A percentile compares a stretch with the other conserved stretches of the same genome.
Conservation (phyloP, 2,888 invertebrate genomes). For the Kryphioiulus occultus region DNA sequence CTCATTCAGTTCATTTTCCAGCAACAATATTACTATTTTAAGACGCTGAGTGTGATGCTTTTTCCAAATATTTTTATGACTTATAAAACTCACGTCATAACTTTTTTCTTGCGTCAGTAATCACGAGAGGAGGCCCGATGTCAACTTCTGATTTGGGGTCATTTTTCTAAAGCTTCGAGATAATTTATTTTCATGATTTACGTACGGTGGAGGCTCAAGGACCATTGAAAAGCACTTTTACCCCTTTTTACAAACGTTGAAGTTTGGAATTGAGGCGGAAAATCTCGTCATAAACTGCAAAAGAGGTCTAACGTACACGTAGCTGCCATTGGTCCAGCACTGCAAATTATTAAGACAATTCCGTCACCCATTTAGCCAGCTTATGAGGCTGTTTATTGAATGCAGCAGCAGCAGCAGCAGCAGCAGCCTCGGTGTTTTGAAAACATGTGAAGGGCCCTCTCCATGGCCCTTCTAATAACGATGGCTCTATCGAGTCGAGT, state of each 20-base stretch:
- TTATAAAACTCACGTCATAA: no score
- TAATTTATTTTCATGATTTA: neutral
- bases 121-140: neutral
- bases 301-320: neutral
- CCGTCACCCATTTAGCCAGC: neutral
- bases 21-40: no score
- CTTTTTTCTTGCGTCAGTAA: neutral
- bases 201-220: neutral
- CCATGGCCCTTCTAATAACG: neutral
- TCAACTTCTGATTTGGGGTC: neutral
- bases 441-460: conserved; percentile 38
- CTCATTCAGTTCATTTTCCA: no score
- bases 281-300: neutral
- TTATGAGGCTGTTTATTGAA: conserved; percentile 45
- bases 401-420: conserved; percentile 15
- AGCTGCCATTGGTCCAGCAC: neutral
- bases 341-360: conserved; percentile 42
- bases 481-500: conserved; percentile 25
- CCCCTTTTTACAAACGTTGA: neutral
- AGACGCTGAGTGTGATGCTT: no score
- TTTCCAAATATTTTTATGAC: no score
- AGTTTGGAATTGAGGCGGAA: neutral
- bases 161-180: neutral
- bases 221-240: neutral
- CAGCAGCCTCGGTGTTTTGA: conserved; percentile 15